Conservation (phyloP, 2,113 vertebrate species). For the Verasper variegatus region DNA sequence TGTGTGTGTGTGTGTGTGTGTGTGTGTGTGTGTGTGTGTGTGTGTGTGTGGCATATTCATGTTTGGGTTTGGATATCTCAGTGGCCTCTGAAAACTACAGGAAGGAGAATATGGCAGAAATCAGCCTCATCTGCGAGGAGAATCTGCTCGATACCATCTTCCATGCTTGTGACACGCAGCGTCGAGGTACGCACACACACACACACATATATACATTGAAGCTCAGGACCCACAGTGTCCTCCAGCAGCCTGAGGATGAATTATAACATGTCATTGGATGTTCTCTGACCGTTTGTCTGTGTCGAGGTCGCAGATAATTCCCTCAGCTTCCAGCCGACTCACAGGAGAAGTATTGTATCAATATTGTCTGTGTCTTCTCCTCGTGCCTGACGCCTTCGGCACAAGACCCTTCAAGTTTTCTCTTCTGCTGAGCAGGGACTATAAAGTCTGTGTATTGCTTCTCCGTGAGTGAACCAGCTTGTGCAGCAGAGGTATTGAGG, state of each 20-base stretch:
- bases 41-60: constrained; percentile 3
- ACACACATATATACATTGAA: background rate
- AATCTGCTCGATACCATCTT: constrained; percentile 89
- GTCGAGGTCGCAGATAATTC: background rate
- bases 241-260: background rate
- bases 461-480: background rate
- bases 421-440: background rate
- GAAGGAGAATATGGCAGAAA: constrained; percentile 69
- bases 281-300: background rate
- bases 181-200: constrained; percentile 79
- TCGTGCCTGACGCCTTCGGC: background rate
- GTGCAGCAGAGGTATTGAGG: background rate
- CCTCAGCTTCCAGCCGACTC: background rate
- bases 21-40: background rate
- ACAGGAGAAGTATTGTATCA: background rate
- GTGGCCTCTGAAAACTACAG: constrained; percentile 55
- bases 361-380: background rate
- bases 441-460: background rate
- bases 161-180: constrained; percentile 85
- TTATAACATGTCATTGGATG: too few relatives aligned
- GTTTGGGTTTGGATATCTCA: background rate
- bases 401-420: background rate
- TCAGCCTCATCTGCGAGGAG: constrained; percentile 87
- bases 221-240: background rate
- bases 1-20: background rate